A percentile compares a stretch with the other conserved stretches of the same genome.
phyloP scores from a whole-genome alignment of 2,113 vertebrate species.

The Cryptomyrus ogoouensis region DNA sequence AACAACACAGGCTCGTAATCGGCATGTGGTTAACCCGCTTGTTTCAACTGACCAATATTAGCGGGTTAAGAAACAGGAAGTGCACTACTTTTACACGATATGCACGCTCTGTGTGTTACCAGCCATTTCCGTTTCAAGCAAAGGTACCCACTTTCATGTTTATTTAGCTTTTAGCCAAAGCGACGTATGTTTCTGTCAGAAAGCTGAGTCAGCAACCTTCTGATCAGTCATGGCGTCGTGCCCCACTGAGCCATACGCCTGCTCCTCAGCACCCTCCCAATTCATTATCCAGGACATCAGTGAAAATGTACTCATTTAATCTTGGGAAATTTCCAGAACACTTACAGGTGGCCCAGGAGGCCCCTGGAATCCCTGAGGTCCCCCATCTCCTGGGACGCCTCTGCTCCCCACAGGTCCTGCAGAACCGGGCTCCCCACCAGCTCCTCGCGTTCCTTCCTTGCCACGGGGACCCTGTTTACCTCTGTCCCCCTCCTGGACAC shows the following conservation, averaged over 20 bases:
- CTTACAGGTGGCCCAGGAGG: slow-evolving; percentile 56
- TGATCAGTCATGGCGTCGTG: not conserved
- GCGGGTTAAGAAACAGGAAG: not conserved
- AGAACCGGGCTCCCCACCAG: slow-evolving; percentile 53
- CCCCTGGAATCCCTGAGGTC: slow-evolving; percentile 57
- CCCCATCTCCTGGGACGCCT: slow-evolving; percentile 53
- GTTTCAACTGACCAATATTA: not conserved
- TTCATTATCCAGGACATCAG: not conserved
- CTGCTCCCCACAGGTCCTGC: slow-evolving; percentile 53
- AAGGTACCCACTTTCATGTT: not conserved
- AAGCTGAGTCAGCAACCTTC: not conserved
- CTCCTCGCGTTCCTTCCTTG: slow-evolving; percentile 53
- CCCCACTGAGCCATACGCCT: not conserved
- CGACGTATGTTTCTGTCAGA: not conserved
- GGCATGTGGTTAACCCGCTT: too few relatives aligned
- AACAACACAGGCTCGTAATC: slow-evolving; percentile 8
- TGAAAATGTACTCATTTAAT: not conserved
- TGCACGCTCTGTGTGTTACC: not conserved
- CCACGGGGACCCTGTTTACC: slow-evolving; percentile 55
- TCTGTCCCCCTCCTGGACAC: slow-evolving; percentile 55
- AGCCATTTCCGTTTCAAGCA: not conserved
- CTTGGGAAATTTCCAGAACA: slow-evolving; percentile 9
- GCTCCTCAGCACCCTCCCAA: not conserved
- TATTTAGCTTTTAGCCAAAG: not conserved
- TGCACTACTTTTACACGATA: not conserved